Evolutionary conservation across 64 coral and sea anemone species (phyloP).

Genomic region (Stylophora pistillata): DNA sequence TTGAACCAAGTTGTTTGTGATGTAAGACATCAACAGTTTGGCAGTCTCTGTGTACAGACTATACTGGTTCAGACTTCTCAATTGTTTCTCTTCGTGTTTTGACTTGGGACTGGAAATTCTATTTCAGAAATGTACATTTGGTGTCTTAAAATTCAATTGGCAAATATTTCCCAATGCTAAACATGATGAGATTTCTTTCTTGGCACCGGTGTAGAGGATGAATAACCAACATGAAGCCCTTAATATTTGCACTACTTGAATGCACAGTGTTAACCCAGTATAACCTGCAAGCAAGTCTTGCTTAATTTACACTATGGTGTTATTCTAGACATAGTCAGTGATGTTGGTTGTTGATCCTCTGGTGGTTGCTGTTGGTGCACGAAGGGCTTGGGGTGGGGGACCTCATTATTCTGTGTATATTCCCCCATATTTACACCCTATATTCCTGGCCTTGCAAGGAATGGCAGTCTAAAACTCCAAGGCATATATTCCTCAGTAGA

Average conservation of each 20-base stretch:
- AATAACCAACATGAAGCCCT: background rate
- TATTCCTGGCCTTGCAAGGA: background rate
- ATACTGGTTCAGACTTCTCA: conserved; percentile 17
- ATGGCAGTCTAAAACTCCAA: conserved; percentile 26
- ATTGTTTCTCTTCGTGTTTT: background rate
- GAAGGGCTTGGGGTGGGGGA: background rate
- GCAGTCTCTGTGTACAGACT: background rate
- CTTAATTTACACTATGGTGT: background rate
- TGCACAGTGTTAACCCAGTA: background rate
- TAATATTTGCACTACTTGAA: too few relatives aligned
- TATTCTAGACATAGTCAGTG: background rate
- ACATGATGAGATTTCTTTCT: background rate
- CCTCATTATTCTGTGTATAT: background rate
- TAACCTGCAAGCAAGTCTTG: background rate
- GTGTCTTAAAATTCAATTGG: background rate
- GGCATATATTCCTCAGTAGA: background rate
- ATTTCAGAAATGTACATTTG: background rate
- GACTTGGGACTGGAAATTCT: background rate
- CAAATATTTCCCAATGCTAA: background rate
- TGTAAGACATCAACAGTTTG: background rate
- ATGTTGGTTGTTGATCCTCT: conserved; percentile 9
- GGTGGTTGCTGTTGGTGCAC: background rate
- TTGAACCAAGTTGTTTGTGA: conserved; percentile 3
- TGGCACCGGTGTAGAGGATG: background rate
- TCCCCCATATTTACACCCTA: background rate